Conservation (phyloP, 2,797 vertebrate genomes). For the Setipinna tenuifilis region DNA sequence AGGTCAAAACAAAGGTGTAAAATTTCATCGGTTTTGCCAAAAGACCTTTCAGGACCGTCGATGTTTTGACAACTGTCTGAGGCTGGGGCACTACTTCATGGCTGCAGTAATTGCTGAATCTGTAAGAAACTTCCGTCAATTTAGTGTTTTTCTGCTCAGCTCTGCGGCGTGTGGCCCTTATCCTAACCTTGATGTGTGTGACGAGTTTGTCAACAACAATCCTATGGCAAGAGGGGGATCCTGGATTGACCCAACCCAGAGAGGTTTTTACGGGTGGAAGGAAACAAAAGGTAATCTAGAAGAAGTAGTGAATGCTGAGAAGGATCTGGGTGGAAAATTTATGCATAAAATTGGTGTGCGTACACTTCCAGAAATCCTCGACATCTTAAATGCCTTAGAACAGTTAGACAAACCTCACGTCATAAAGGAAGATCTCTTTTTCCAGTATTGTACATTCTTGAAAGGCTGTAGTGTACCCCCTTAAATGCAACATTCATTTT, state of each 20-base stretch:
- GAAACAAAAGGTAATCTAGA: background rate
- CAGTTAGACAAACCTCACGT: too few species aligned
- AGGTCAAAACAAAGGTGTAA: background rate
- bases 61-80: background rate
- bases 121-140: background rate
- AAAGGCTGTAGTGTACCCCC: too few species aligned
- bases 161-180: background rate
- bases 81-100: background rate
- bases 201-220: background rate
- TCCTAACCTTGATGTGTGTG: background rate
- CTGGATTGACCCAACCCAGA: background rate
- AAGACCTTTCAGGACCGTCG: background rate
- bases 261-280: constrained; percentile 6
- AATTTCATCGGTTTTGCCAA: background rate
- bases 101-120: constrained; percentile 7
- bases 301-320: background rate
- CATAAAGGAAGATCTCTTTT: too few species aligned
- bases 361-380: too few species aligned
- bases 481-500: too few species aligned
- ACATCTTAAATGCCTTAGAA: too few species aligned
- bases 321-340: too few species aligned
- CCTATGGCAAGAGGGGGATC: background rate
- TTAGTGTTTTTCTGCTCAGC: background rate
- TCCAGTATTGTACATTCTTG: too few species aligned
- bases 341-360: too few species aligned